Conservation (phyloP, 2,888 invertebrate species). For the Tolmerus cingulatus region DNA sequence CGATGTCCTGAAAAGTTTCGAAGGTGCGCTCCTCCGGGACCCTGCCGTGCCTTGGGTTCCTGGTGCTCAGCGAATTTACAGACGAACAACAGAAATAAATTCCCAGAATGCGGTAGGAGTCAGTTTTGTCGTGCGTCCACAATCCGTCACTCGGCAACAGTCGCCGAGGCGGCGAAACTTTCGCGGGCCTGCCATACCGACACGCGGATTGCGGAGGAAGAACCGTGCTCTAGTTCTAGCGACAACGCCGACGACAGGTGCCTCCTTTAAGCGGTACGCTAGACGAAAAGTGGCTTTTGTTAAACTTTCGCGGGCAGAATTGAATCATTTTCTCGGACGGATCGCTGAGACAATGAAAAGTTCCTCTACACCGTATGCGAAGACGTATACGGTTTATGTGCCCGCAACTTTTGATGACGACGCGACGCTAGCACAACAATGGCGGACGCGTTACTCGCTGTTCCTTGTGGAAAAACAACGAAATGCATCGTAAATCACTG, state of each 20-base stretch:
- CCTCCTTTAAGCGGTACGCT: background rate
- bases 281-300: background rate
- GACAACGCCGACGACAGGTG: background rate
- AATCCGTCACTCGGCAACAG: background rate
- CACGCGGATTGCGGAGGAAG: background rate
- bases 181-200: background rate
- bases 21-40: background rate
- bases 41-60: background rate
- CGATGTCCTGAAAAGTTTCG: conserved; percentile 18
- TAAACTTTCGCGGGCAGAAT: background rate
- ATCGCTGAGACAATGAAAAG: background rate
- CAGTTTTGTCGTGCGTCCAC: background rate
- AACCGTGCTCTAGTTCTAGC: background rate
- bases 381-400: background rate
- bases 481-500: background rate
- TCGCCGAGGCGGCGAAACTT: background rate
- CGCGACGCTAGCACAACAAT: background rate
- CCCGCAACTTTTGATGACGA: background rate
- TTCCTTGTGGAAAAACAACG: background rate
- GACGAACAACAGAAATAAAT: background rate
- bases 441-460: background rate
- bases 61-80: background rate
- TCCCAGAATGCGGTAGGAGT: background rate
- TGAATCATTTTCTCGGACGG: background rate
- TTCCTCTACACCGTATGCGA: background rate